Evolutionary conservation across 2,888 invertebrate species (phyloP).

Genomic region (Cepaea hortensis): DNA sequence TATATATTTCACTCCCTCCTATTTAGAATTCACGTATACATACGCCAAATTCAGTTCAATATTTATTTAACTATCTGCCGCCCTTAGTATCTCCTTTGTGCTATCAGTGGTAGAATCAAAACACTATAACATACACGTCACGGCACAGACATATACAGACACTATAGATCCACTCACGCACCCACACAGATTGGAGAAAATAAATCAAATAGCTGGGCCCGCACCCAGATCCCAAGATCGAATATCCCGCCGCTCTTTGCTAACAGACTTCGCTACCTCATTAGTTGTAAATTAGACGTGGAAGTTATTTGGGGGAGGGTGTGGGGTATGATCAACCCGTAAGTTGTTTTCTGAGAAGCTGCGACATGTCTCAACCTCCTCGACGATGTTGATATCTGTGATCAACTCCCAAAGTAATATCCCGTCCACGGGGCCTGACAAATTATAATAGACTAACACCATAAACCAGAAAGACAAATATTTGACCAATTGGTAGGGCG

Average conservation of each 20-base stretch:
- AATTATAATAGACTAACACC: background rate
- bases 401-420: conserved; percentile 8
- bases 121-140: background rate
- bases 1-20: too few species aligned
- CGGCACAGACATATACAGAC: background rate
- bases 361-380: background rate
- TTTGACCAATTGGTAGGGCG: background rate
- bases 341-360: background rate
- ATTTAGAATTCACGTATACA: too few species aligned
- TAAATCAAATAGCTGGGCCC: background rate
- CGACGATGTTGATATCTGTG: background rate
- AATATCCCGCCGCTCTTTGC: background rate
- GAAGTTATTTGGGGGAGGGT: background rate
- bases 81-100: too few species aligned
- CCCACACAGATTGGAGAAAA: background rate
- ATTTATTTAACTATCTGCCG: too few species aligned
- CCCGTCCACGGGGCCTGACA: background rate
- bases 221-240: too few species aligned
- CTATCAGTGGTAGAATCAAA: background rate
- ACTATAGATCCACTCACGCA: background rate
- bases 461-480: conserved; percentile 14
- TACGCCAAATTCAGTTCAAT: too few species aligned
- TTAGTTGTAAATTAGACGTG: conserved; percentile 5
- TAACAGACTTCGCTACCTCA: background rate
- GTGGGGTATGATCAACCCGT: background rate